A percentile compares a stretch with the other conserved stretches of the same genome.
phyloP scores from a whole-genome alignment of 1,140 invertebrate genomes.

The Tetragonula clypearis region DNA sequence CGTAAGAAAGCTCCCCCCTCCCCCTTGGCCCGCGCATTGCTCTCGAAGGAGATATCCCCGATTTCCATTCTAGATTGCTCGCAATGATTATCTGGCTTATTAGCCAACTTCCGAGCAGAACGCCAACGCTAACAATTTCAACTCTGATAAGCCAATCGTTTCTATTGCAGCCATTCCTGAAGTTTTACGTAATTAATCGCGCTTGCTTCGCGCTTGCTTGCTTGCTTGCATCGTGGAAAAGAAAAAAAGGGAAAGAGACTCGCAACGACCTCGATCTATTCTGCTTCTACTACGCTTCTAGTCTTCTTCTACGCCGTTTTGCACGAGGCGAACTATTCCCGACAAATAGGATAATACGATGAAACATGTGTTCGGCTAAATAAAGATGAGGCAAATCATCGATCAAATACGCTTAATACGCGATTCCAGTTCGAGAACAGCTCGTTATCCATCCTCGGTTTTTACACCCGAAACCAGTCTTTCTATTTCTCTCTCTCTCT shows the following conservation, averaged over 20 bases:
- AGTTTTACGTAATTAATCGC: neutral
- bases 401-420: neutral
- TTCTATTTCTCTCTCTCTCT: neutral
- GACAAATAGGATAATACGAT: neutral
- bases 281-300: too few relatives aligned
- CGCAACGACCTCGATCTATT: too few relatives aligned
- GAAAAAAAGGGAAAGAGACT: too few relatives aligned
- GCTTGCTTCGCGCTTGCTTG: too few relatives aligned
- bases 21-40: neutral
- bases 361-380: neutral
- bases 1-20: neutral
- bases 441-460: neutral
- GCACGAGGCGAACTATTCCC: neutral
- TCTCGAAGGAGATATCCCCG: slow-evolving; percentile 20
- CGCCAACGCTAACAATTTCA: neutral
- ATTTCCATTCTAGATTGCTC: slow-evolving; percentile 20
- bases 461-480: neutral
- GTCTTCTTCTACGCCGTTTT: neutral
- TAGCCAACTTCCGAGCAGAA: neutral
- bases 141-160: neutral
- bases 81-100: slow-evolving; percentile 8
- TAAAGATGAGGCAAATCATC: neutral
- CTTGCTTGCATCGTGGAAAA: too few relatives aligned
- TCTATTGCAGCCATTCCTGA: neutral
- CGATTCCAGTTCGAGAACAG: neutral